phyloP scores from a whole-genome alignment of 2,113 vertebrate genomes.

The Colossoma macropomum region DNA sequence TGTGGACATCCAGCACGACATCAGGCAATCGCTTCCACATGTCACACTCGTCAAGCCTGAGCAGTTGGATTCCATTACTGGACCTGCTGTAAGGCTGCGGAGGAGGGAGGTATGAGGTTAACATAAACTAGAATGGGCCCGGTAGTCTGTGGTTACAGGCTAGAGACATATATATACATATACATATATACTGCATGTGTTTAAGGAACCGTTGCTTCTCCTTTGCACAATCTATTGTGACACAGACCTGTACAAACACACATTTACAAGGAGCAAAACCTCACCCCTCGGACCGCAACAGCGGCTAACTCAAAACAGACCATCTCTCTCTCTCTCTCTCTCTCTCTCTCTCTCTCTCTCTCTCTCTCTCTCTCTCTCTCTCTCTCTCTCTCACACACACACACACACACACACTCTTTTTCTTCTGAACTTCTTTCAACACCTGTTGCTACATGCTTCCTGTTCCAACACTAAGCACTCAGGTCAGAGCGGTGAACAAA shows the following conservation, averaged over 20 bases:
- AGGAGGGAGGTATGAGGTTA: constrained; percentile 14
- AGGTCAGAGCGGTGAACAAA: background rate
- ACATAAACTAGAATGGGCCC: background rate
- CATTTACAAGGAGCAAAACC: constrained; percentile 46
- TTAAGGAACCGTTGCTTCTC: constrained; percentile 35
- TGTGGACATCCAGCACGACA: constrained; percentile 29
- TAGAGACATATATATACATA: background rate
- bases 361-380: constrained; percentile 17
- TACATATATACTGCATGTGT: background rate
- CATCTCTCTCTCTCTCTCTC: constrained; percentile 22
- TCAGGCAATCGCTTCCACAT: constrained; percentile 54
- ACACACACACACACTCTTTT: too few relatives aligned
- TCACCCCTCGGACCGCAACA: constrained; percentile 17
- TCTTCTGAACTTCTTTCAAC: constrained; percentile 44
- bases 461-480: constrained; percentile 14
- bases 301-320: constrained; percentile 45
- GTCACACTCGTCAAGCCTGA: constrained; percentile 28
- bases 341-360: constrained; percentile 10
- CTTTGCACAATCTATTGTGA: constrained; percentile 42
- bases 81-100: background rate
- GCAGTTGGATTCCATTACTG: constrained; percentile 32
- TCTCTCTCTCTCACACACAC: constrained; percentile 22
- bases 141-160: constrained; percentile 30
- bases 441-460: constrained; percentile 55
- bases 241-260: constrained; percentile 44